Base-by-base conservation (phyloP, 2,113 vertebrate genomes). In the Canis aureus region DNA sequence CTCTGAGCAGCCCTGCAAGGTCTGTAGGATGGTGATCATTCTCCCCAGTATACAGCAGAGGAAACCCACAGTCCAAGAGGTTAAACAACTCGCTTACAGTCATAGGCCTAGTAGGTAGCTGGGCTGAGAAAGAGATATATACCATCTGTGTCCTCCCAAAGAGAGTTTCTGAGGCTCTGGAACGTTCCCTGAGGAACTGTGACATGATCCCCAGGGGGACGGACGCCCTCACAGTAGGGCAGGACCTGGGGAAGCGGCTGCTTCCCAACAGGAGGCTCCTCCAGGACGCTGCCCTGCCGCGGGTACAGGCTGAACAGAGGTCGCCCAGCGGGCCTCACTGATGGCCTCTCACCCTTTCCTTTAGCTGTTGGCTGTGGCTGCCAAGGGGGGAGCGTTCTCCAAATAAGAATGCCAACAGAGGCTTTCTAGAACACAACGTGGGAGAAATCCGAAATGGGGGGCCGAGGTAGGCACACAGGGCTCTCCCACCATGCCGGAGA, bases 1-100 rank as follows among this genome's bases (percentile, higher is more conserved):
- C 81, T 96, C 83, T 66, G 59, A 78, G 27, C 59, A 57, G 51
- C 35, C 27, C 74, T 57, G 38, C 32, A 59, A 96, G 62, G 57
- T 69, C 95, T 89, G 5, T 17, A 53, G 79, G 43, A 79, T 55
- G 55, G 32, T 51, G 76, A 55, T 95, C 74, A 66, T 51, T 51
- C 85, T 85, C 15, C 35, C 20, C 53, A 51, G 35, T 19, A 64
- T 88, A 81, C 27, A 79, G 60, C 90, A 59, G 16, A 95, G 29
- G 94, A 96, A 95, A 81, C 7, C 16, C 22, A 32, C 51, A 22
- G 85, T 95, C n/a, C 19, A 67, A 87, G 62, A 96, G 29, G n/a
- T 78, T 94, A 66, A 94, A 80, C 51, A 76, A 67, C 59, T 90
- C 60, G 16, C 11, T 73, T 71, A 76, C 38, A 53, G 43, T 88